These are phyloP conservation scores for Pseudochirops corinnae DNA, from an alignment of 2,797 vertebrate genomes.

Conservation along the genomic window DNA sequence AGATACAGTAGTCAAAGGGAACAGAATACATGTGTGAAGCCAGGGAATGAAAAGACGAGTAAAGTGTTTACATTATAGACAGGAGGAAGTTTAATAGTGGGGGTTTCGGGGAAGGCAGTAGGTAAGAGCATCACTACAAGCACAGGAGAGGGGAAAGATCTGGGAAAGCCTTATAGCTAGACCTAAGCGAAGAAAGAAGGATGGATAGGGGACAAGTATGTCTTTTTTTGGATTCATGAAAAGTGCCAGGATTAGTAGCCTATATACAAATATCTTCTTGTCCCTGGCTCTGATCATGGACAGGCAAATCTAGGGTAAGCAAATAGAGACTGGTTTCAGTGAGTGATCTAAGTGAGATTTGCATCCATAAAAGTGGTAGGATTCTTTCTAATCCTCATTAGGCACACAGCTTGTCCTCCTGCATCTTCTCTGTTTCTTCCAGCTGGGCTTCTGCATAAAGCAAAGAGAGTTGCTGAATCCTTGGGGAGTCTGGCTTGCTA, in stretches of 20 bases:
- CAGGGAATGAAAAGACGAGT: not conserved
- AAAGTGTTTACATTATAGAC: not conserved
- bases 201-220: not conserved
- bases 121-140: not conserved
- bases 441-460: slow-evolving; percentile 11
- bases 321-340: slow-evolving; percentile 53
- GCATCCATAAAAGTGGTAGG: slow-evolving; percentile 19
- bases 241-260: not conserved
- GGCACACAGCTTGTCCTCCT: not conserved
- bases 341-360: slow-evolving; percentile 43
- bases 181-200: not conserved
- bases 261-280: slow-evolving; percentile 37
- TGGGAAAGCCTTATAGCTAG: not conserved
- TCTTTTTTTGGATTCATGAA: not conserved
- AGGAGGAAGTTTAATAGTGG: not conserved
- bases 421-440: not conserved
- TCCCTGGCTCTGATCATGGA: slow-evolving; percentile 33
- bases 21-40: slow-evolving; percentile 4
- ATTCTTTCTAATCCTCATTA: not conserved
- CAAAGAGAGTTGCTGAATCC: slow-evolving; percentile 15
- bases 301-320: slow-evolving; percentile 56
- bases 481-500: not conserved
- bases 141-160: not conserved
- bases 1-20: not conserved
- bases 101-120: not conserved